These are phyloP conservation scores for Rhinoraja longicauda DNA, from an alignment of 2,797 vertebrate species.

Conservation along the genomic window DNA sequence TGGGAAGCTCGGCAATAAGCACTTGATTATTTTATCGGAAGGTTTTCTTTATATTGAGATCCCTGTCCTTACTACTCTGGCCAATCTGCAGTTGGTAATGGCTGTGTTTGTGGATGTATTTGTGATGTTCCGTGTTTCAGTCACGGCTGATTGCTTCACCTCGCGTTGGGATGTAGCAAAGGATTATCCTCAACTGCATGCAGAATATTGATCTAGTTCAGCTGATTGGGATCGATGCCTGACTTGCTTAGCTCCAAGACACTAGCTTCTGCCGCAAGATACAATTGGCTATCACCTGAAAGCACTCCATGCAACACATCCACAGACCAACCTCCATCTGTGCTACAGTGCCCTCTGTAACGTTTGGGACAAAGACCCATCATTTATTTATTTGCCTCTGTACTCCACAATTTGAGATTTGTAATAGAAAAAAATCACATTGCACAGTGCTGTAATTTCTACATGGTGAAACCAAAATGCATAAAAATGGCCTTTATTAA, in stretches of 20 bases:
- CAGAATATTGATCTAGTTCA: background rate
- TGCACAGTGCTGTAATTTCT: too few species aligned
- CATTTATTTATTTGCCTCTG: too few species aligned
- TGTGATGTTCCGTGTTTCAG: background rate
- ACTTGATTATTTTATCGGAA: background rate
- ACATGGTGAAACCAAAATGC: too few species aligned
- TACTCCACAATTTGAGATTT: too few species aligned
- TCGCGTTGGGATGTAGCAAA: background rate
- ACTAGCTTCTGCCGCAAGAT: background rate
- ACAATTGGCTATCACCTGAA: background rate
- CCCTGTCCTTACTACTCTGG: background rate
- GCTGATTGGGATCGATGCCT: background rate
- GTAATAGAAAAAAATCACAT: too few species aligned
- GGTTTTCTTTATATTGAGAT: background rate
- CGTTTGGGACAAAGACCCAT: too few species aligned
- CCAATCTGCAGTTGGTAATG: background rate
- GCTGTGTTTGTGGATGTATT: background rate
- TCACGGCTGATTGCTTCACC: background rate
- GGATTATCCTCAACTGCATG: constrained; percentile 25
- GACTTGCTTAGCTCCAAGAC: background rate
- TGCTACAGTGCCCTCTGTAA: too few species aligned
- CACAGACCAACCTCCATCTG: background rate
- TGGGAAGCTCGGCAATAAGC: background rate
- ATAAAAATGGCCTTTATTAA: too few species aligned
- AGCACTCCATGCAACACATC: background rate